Conservation (phyloP, 1,140 invertebrate species). For the Mamestra configurata region DNA sequence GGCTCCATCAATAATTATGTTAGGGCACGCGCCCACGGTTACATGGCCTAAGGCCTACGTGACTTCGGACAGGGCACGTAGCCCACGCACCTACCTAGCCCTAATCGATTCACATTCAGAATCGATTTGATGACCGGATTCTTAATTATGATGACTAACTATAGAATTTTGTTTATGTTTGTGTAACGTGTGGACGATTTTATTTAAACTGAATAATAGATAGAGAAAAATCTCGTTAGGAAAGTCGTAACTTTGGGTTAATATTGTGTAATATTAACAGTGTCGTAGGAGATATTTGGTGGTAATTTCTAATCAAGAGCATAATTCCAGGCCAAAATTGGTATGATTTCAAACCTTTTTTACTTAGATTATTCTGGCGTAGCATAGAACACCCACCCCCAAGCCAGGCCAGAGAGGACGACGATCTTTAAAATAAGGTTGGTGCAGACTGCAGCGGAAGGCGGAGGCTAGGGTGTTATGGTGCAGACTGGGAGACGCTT, state of each 20-base stretch:
- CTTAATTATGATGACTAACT: slow-evolving; percentile 60
- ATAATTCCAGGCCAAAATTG: too few species aligned
- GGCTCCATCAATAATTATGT: slow-evolving; percentile 58
- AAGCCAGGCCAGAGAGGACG: too few species aligned
- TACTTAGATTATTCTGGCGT: too few species aligned
- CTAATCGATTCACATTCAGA: slow-evolving; percentile 66
- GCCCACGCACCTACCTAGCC: slow-evolving; percentile 57
- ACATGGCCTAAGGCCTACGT: slow-evolving; percentile 71
- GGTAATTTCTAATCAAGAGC: too few species aligned
- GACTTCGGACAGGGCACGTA: slow-evolving; percentile 69
- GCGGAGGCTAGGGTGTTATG: too few species aligned
- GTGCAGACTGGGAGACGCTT: too few species aligned
- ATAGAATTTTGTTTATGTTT: slow-evolving; percentile 23
- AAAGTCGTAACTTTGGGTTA: background rate
- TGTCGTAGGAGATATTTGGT: background rate
- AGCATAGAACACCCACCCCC: too few species aligned
- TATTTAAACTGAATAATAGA: background rate
- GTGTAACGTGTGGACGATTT: background rate
- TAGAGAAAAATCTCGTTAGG: background rate
- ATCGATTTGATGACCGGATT: slow-evolving; percentile 71
- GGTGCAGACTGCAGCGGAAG: too few species aligned
- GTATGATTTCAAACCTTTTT: too few species aligned
- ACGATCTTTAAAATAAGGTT: too few species aligned
- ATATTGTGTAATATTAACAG: background rate
- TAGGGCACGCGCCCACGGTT: slow-evolving; percentile 67